Evolutionary conservation across 2,888 invertebrate genomes (phyloP).

Genomic region (Erynnis tages): DNA sequence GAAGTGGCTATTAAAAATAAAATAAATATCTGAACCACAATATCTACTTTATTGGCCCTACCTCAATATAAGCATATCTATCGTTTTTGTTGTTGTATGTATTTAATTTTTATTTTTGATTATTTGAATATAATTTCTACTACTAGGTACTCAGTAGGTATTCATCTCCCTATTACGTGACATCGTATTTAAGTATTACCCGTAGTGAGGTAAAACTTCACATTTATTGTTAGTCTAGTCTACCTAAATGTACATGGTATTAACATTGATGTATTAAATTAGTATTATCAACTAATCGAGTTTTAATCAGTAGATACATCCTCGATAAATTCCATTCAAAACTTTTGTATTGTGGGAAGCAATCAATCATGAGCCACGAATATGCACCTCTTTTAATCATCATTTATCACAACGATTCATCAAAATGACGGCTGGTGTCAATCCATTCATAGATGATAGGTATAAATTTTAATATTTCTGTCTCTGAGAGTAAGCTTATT

Average conservation of each 20-base stretch:
- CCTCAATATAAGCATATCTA: slow-evolving; percentile 61
- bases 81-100: slow-evolving; percentile 38
- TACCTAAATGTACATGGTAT: slow-evolving; percentile 62
- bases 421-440: too few relatives aligned
- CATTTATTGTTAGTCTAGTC: slow-evolving; percentile 54
- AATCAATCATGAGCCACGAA: too few relatives aligned
- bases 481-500: slow-evolving; percentile 4
- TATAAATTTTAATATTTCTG: neutral
- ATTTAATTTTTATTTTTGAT: neutral
- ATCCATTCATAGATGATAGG: too few relatives aligned
- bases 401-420: too few relatives aligned
- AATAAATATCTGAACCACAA: slow-evolving; percentile 17
- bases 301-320: slow-evolving; percentile 41
- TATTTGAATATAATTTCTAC: neutral
- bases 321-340: too few relatives aligned
- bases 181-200: slow-evolving; percentile 22
- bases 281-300: slow-evolving; percentile 58
- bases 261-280: slow-evolving; percentile 73
- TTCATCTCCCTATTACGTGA: neutral
- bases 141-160: too few relatives aligned
- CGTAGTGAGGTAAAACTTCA: slow-evolving; percentile 68
- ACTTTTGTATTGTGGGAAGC: too few relatives aligned
- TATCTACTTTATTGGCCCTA: slow-evolving; percentile 39
- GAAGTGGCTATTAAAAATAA: neutral
- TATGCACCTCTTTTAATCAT: too few relatives aligned